phyloP scores from a whole-genome alignment of 2,113 vertebrate species.

The Gallinago paraguaiae region DNA sequence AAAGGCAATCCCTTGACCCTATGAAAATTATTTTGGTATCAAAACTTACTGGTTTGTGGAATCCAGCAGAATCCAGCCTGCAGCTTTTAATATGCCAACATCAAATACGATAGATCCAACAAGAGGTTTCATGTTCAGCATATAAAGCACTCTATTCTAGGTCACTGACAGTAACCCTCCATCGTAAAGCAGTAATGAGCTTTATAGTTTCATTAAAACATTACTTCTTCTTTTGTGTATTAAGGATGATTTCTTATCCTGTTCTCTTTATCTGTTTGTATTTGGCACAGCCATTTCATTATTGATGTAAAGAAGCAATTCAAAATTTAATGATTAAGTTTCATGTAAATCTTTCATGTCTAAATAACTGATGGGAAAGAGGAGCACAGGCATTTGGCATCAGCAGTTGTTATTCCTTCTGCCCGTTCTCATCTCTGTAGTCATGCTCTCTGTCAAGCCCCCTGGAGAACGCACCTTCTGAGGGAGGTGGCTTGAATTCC shows the following conservation, averaged over 20 bases:
- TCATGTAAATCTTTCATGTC: constrained; percentile 68
- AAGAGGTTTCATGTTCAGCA: not conserved
- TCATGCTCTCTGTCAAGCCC: not conserved
- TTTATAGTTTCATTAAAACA: constrained; percentile 48
- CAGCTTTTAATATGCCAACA: not conserved
- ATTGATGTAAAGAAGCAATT: constrained; percentile 76
- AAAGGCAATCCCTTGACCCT: not conserved
- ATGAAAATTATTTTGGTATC: not conserved
- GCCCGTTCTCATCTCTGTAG: constrained; percentile 1
- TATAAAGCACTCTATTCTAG: not conserved
- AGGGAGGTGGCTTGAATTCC: constrained; percentile 27
- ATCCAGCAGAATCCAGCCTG: not conserved
- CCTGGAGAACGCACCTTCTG: not conserved
- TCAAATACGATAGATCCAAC: not conserved
- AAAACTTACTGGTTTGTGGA: not conserved
- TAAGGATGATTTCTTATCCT: constrained; percentile 54
- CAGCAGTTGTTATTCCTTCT: constrained; percentile 20
- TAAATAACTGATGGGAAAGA: constrained; percentile 78
- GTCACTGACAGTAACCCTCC: constrained; percentile 7
- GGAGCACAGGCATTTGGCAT: constrained; percentile 51
- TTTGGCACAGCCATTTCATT: constrained; percentile 67
- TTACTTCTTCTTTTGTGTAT: constrained; percentile 20
- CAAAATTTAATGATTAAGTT: constrained; percentile 75
- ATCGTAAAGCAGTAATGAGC: constrained; percentile 35
- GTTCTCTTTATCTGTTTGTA: constrained; percentile 67